phyloP scores from a whole-genome alignment of 1,140 invertebrate species.

The Colletes gigas region DNA sequence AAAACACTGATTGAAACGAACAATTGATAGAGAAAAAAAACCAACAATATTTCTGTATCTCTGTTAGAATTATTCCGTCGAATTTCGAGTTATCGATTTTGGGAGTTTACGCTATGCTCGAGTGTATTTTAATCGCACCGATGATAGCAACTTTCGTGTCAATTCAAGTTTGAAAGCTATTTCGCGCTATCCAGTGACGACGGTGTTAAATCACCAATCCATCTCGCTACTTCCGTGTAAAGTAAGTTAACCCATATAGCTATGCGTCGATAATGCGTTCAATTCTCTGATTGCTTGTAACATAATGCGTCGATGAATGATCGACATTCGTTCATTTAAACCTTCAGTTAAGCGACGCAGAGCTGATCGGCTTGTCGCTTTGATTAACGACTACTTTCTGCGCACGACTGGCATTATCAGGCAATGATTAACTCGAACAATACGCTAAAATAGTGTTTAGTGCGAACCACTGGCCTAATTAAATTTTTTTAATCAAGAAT shows the following conservation, averaged over 20 bases:
- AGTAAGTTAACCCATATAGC: neutral
- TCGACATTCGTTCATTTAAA: neutral
- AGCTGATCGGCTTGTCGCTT: neutral
- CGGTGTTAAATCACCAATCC: neutral
- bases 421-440: neutral
- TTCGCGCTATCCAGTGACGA: neutral
- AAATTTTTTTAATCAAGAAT: too few species aligned
- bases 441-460: neutral
- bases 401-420: neutral
- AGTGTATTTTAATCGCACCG: neutral
- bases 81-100: neutral
- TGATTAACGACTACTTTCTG: neutral
- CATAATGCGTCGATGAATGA: neutral
- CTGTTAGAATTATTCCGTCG: neutral
- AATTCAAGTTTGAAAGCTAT: slow-evolving; percentile 7
- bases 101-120: too few species aligned
- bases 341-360: neutral
- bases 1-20: neutral
- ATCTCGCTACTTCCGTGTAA: neutral
- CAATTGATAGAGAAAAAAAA: neutral
- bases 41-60: neutral
- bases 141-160: too few species aligned
- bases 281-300: neutral
- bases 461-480: too few species aligned
- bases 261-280: neutral